Conservation (phyloP, 1,140 invertebrate species). For the Meloidogyne floridensis region DNA sequence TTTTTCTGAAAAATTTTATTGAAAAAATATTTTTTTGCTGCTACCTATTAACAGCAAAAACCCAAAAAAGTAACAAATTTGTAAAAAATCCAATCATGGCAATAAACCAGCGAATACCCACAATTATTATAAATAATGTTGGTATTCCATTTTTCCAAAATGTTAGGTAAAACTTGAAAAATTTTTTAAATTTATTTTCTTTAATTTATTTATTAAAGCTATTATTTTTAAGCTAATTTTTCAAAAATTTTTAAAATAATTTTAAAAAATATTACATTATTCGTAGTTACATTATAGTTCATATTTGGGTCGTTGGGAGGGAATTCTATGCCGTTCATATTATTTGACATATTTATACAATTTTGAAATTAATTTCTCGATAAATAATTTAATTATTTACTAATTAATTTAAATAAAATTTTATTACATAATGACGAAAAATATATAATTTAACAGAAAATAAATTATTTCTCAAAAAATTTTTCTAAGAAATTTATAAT, state of each 20-base stretch:
- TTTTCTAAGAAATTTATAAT: no score
- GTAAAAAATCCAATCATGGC: background rate
- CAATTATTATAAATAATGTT: background rate
- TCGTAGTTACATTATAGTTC: background rate
- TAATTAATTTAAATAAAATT: no score
- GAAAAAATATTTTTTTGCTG: background rate
- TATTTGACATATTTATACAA: background rate
- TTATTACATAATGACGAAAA: no score
- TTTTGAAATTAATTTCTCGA: background rate
- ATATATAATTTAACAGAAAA: no score
- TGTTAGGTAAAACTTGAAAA: no score
- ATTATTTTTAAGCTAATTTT: background rate
- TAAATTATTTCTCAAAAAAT: no score
- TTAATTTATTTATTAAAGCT: no score
- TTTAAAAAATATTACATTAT: background rate
- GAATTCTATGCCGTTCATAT: background rate
- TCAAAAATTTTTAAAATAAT: background rate
- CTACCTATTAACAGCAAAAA: conserved; percentile 1
- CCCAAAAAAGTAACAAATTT: background rate
- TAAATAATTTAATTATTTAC: background rate
- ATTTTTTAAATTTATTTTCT: no score
- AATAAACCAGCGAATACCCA: conserved; percentile 6
- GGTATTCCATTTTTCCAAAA: background rate
- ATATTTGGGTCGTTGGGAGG: background rate
- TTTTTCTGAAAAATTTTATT: no score